Evolutionary conservation across 2,797 vertebrate genomes (phyloP).

Genomic region (Lepus oiostolus): DNA sequence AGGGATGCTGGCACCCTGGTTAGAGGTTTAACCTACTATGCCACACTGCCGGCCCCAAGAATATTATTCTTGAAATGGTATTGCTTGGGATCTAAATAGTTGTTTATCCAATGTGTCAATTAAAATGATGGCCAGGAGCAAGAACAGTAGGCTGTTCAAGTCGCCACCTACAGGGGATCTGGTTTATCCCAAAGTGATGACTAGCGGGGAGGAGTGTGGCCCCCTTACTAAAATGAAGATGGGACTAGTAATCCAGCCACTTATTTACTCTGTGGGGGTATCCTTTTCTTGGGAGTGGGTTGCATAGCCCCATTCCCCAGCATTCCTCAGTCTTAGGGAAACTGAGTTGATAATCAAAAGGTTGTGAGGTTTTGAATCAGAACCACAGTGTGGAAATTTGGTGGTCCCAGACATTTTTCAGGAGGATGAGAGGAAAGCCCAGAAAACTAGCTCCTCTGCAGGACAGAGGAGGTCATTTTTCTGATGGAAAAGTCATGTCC

Average conservation of each 20-base stretch:
- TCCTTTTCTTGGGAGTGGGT: not conserved
- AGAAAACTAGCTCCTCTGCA: conserved; percentile 15
- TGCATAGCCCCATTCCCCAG: not conserved
- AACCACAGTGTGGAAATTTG: not conserved
- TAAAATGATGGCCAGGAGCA: conserved; percentile 36
- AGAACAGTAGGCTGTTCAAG: not conserved
- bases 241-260: not conserved
- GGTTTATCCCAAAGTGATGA: not conserved
- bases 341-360: conserved; percentile 21
- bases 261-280: not conserved
- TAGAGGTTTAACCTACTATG: too few species aligned
- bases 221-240: not conserved
- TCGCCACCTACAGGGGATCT: not conserved
- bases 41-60: too few species aligned
- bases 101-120: not conserved
- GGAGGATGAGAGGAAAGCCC: not conserved
- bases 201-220: not conserved
- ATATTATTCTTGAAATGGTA: conserved; percentile 8
- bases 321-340: not conserved
- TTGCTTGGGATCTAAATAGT: conserved; percentile 31
- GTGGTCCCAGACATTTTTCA: not conserved
- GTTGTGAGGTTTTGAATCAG: not conserved
- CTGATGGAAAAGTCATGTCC: not conserved
- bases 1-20: too few species aligned
- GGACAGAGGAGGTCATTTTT: not conserved